These are phyloP conservation scores for Agonopterix heracliana DNA, from an alignment of 2,888 invertebrate genomes.

Conservation along the genomic window DNA sequence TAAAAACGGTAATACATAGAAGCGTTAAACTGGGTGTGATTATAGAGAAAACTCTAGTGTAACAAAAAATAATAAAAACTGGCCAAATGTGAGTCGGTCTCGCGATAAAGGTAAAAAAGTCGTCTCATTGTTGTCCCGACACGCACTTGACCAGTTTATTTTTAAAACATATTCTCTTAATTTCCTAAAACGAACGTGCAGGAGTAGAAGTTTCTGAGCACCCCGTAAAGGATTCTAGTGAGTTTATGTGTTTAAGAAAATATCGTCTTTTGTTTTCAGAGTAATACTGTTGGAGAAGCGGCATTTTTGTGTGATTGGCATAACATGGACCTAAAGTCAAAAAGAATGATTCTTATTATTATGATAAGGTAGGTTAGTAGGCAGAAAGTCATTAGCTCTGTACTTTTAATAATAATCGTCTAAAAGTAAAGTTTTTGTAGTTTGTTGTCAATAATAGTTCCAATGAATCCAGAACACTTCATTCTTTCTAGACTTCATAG, in stretches of 20 bases:
- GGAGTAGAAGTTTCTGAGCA: background rate
- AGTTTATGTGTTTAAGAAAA: background rate
- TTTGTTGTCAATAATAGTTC: too few relatives aligned
- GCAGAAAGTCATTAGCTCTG: background rate
- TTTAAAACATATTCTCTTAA: background rate
- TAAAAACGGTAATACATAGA: too few relatives aligned
- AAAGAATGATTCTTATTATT: constrained; percentile 9
- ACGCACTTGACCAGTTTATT: background rate
- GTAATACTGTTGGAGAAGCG: constrained; percentile 18
- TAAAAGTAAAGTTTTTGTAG: background rate
- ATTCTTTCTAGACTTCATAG: too few relatives aligned
- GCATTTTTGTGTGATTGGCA: constrained; percentile 18
- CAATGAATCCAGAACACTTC: too few relatives aligned
- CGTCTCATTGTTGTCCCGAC: too few relatives aligned
- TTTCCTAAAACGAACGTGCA: too few relatives aligned
- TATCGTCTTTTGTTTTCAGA: constrained; percentile 14
- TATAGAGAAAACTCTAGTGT: too few relatives aligned
- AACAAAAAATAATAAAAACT: too few relatives aligned
- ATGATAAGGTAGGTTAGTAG: constrained; percentile 9
- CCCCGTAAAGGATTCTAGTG: background rate
- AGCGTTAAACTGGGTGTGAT: too few relatives aligned
- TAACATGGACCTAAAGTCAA: constrained; percentile 14
- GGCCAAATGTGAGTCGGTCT: too few relatives aligned
- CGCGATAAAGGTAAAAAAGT: too few relatives aligned
- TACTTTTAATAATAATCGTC: background rate